Percentiles rank a stretch among this genome's conserved stretches.
Evolutionary conservation across 2,888 invertebrate species (phyloP).

Genomic region (Caenorhabditis virilis): DNA sequence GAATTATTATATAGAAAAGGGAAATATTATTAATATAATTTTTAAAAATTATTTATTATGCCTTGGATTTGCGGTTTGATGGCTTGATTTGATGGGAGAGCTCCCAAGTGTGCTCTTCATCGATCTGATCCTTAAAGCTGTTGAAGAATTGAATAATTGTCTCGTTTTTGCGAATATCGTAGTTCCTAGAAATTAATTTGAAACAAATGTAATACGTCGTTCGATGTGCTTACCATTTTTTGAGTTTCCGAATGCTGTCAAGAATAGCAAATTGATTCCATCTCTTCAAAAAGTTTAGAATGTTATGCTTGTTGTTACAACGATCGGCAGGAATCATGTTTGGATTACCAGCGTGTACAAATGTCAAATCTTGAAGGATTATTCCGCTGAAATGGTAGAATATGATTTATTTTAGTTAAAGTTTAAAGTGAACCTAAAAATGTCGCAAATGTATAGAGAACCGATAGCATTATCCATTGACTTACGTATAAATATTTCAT

Average conservation of each 20-base stretch:
- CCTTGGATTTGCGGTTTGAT: constrained; percentile 36
- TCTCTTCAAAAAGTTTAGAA: constrained; percentile 92
- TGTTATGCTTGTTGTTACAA: constrained; percentile 75
- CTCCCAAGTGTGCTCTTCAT: constrained; percentile 98
- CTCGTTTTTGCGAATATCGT: constrained; percentile 89
- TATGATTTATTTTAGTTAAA: neutral
- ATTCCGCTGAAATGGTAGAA: constrained; percentile 79
- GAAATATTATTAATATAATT: neutral
- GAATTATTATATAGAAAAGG: neutral
- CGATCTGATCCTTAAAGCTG: constrained; percentile 91
- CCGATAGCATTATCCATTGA: no score
- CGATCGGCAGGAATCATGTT: constrained; percentile 77
- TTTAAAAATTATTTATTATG: constrained; percentile 2
- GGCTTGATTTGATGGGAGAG: constrained; percentile 96
- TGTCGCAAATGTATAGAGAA: no score
- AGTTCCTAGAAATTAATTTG: constrained; percentile 75
- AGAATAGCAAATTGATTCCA: constrained; percentile 99
- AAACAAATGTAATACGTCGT: constrained; percentile 2
- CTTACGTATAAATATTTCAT: no score
- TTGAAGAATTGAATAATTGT: constrained; percentile 92
- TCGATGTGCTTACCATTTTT: constrained; percentile 79
- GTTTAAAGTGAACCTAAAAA: neutral
- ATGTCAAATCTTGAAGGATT: constrained; percentile 96
- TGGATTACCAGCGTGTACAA: constrained; percentile 95
- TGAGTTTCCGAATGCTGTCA: constrained; percentile 96